Percentiles rank a stretch among this genome's conserved stretches.
Conservation (phyloP, 2,113 vertebrate genomes). For the Meleagris gallopavo region DNA sequence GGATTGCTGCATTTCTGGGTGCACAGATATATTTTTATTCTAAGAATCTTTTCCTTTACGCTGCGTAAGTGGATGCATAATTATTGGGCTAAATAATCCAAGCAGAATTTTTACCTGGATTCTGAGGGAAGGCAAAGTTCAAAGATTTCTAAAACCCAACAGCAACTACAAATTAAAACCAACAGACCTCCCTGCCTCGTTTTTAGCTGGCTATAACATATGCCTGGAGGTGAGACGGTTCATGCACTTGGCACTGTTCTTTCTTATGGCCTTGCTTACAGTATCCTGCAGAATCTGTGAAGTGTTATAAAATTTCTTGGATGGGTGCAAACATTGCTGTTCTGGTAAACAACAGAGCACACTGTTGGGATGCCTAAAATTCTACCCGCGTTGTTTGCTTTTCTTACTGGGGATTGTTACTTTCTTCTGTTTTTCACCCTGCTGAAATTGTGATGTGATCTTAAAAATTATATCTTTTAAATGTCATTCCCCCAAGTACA, state of each 20-base stretch:
- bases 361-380: not conserved
- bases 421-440: not conserved
- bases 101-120: not conserved
- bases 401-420: not conserved
- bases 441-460: not conserved
- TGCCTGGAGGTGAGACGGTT: not conserved
- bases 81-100: not conserved
- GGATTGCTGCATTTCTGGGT: not conserved
- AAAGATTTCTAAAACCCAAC: not conserved
- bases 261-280: not conserved
- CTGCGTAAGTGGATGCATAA: not conserved
- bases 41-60: not conserved
- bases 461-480: not conserved
- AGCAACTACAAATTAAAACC: not conserved
- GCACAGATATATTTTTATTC: not conserved
- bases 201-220: not conserved
- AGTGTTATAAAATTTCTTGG: not conserved
- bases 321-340: not conserved
- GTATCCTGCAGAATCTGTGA: not conserved
- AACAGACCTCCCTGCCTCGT: not conserved
- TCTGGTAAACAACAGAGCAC: not conserved
- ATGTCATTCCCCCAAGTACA: not conserved
- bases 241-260: not conserved
- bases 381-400: not conserved
- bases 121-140: not conserved